These are phyloP conservation scores for Formica exsecta DNA, from an alignment of 1,140 invertebrate species.

Conservation along the genomic window DNA sequence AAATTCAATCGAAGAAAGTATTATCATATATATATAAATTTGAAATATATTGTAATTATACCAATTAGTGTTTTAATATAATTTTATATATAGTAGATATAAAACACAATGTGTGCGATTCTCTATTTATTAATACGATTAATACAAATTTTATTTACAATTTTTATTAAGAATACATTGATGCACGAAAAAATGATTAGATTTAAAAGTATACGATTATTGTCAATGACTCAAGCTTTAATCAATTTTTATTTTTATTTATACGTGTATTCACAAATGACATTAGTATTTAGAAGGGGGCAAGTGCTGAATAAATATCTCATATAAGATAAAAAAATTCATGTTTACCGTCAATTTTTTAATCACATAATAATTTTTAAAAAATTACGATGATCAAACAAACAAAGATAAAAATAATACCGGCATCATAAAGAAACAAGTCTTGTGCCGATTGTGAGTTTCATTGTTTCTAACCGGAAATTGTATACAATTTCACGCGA, in stretches of 20 bases:
- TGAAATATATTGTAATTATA: too few relatives aligned
- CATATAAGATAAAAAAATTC: neutral
- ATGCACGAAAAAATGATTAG: too few relatives aligned
- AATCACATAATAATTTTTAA: neutral
- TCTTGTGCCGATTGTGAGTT: neutral
- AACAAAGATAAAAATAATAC: neutral
- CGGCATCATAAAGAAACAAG: neutral
- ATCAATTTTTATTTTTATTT: constrained; percentile 22
- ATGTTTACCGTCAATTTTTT: neutral
- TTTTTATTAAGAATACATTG: too few relatives aligned
- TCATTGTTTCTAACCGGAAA: neutral
- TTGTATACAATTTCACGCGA: neutral
- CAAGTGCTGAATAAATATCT: neutral
- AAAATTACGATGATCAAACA: neutral
- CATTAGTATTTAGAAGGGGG: constrained; percentile 1
- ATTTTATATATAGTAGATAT: too few relatives aligned
- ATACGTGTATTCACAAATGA: neutral
- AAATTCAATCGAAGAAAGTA: too few relatives aligned
- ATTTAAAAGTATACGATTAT: too few relatives aligned
- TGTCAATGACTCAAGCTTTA: neutral
- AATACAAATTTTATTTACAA: too few relatives aligned
- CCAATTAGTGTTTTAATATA: too few relatives aligned
- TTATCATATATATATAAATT: too few relatives aligned
- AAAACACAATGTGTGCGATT: too few relatives aligned
- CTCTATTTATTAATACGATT: too few relatives aligned